Evolutionary conservation across 2,888 invertebrate genomes (phyloP), one percentile per base, ranked within the genome.

Genomic region (Euzetes globulus): DNA sequence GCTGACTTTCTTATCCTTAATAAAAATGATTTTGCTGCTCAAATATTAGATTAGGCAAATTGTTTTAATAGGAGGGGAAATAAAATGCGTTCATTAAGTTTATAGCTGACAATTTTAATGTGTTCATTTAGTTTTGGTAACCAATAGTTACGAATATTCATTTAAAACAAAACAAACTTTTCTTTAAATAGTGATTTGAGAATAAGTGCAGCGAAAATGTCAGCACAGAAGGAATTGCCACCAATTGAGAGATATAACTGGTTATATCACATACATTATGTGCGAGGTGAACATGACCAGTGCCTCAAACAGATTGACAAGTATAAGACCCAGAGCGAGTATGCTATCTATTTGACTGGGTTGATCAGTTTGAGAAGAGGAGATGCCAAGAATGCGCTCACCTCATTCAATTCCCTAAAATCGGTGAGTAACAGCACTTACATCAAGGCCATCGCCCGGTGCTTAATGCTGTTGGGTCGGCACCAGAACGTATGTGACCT

Each of bases 211-310:
- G n/a, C n/a, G 9, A 33, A 33, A 33, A 58, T 45, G 45, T 33
- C 72, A 0, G 22, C 15, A 15, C 33, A 41, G 11, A 76, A 72
- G 27, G 77, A 77, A 50, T 71, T 77, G 1, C 47, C 72, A 37
- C 63, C 72, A 5, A 74, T 74, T 52, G 76, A 77, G 55, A 45
- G 73, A 11, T 73, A 73, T 27, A 77, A 77, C 55, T 77, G 77
- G 77, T 73, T 77, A n/a, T 75, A 72, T 29, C 77, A 77, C 65
- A 72, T 75, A 58, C 76, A 76, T 60, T 77, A 72, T 65, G 75
- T 76, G n/a, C 76, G 75, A 13, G 72, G 76, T 47, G 77, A 77
- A 27, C 75, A 63, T 19, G 73, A 70, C 22, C 65, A 25, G n/a
- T 77, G 75, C 47, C 47, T 74, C 22, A 63, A 75, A 15, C 77